Base-by-base conservation (phyloP, 2,888 invertebrate genomes). In the Stenodema calcarata region DNA sequence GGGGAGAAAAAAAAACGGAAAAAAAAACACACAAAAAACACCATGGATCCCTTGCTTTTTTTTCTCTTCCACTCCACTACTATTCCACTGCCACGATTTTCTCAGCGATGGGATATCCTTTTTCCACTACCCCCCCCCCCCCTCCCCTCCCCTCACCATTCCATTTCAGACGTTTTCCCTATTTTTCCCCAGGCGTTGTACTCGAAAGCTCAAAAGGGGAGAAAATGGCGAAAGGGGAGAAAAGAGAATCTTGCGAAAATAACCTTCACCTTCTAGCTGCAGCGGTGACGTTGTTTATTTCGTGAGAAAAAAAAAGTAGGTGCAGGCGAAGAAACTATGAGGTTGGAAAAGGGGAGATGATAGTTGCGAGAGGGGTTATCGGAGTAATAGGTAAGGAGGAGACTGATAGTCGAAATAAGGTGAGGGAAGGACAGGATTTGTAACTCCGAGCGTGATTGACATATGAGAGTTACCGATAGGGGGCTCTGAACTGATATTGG, bases 1-100 rank as follows among this genome's bases (percentile, higher is more conserved):
- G 27, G 27, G 69, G 42, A 78, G 47, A 85, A 85, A 79, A 80
- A 87, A 86, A 86, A 79, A 54, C n/a, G 23, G 47, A 9, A 86
- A 27, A 54, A 50, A 86, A 73, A 69, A 79, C n/a, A n/a, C n/a
- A n/a, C n/a, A n/a, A 50, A 42, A 69, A 86, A 86, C 81, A 78
- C 12, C 30, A 44, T 6, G 41, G 44, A 44, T 75, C 28, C 85
- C 47, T 76, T 62, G 1, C 23, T 23, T 62, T 76, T 85, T 42
- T 28, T 69, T 35, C 54, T 35, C 70, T 41, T 23, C 28, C 14
- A 18, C 50, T 23, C 75, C 47, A 11, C 35, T 54, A 30, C 62
- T 62, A 62, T 62, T 62, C 62, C 62, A 62, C 62, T 62, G 42
- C 47, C 78, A 44, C 78, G 47, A 78, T 78, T 47, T 47, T 42